Evolutionary conservation across 2,113 vertebrate species (phyloP), one percentile per base, ranked within the genome.

Genomic region (Stictonetta naevosa): DNA sequence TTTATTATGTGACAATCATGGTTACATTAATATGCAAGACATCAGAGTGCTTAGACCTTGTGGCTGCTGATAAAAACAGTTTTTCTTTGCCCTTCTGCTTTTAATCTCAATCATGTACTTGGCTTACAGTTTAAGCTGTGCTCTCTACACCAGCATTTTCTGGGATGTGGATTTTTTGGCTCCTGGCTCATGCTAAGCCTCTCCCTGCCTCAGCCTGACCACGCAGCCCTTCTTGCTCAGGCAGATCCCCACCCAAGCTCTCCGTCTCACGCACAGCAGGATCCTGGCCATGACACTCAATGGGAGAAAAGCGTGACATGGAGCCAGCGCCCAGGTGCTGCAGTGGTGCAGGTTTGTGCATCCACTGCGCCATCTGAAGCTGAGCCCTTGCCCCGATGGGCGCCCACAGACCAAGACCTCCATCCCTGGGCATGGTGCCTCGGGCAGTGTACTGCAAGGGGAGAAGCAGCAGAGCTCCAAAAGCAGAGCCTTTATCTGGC

Each of bases 231-330:
- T n/a, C 29, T 13, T 6, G 5, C 67, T 29, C 6, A 5, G 44
- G 53, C 42, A 38, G 42, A 7, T 11, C 28, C 50, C 55, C 50
- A 22, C 19, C 7, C 3, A 1, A 6, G 52, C 33, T 13, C 38
- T 14, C 63, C 1, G 8, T 29, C n/a, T 53, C 10, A 3, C 42
- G 7, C 52, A 18, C 8, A 20, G 42, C 42, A 13, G 53, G 16
- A 3, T 29, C 8, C 23, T 8, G 14, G 2, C 22, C 5, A 3
- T 6, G 4, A 18, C 38, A 6, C 25, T 13, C n/a, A 23, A 4
- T 3, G 13, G 62, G 15, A 62, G 63, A 18, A 6, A 6, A 18
- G 50, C 10, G 25, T 6, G 1, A 64, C 12, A 25, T 2, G 19
- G 34, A 25, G 68, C n/a, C 53, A 38, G 64, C 4, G 1, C 15